A percentile compares a stretch with the other conserved stretches of the same genome.
These are phyloP conservation scores for Physella acuta DNA, from an alignment of 1,140 invertebrate genomes.

Conservation along the genomic window DNA sequence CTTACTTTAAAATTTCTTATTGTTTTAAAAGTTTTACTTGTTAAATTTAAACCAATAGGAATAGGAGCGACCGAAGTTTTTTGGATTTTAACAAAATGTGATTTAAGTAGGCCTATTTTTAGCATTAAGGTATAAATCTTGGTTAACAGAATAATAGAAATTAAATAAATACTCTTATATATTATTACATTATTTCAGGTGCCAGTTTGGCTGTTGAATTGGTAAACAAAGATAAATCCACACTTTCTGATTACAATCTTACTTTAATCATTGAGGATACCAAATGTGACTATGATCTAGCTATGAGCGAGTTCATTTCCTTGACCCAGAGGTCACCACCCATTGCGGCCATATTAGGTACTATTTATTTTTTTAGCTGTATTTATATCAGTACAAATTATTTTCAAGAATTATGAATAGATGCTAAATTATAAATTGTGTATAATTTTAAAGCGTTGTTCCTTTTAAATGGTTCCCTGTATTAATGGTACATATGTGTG, in stretches of 20 bases:
- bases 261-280: slow-evolving; percentile 68
- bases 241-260: slow-evolving; percentile 70
- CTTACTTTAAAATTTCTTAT: too few species aligned
- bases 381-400: not conserved
- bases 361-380: not conserved
- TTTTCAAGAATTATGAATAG: not conserved
- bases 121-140: too few species aligned
- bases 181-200: slow-evolving; percentile 54
- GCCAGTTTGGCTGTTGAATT: slow-evolving; percentile 69
- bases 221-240: slow-evolving; percentile 68
- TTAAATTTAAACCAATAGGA: too few species aligned
- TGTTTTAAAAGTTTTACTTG: too few species aligned
- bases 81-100: too few species aligned
- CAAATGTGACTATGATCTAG: slow-evolving; percentile 74
- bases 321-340: slow-evolving; percentile 62
- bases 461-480: too few species aligned
- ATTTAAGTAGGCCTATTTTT: too few species aligned
- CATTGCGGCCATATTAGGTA: slow-evolving; percentile 73
- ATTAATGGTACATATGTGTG: too few species aligned
- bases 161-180: not conserved
- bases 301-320: slow-evolving; percentile 75
- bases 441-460: not conserved
- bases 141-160: too few species aligned
- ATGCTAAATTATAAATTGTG: not conserved
- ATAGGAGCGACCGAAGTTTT: too few species aligned